Conservation (phyloP, 2,888 invertebrate species). For the Apamea epomidion region DNA sequence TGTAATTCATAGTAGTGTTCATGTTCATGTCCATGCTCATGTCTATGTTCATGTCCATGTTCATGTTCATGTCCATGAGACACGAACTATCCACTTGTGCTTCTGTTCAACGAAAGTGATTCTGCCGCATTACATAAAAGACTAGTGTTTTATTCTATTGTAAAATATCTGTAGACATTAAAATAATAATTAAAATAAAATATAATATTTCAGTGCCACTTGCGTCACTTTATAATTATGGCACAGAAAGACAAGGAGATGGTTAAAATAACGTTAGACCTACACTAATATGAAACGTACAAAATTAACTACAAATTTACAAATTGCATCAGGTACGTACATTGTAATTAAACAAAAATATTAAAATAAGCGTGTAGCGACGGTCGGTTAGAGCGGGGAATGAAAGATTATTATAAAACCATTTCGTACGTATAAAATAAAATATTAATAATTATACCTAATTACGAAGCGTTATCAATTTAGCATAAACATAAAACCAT, state of each 20-base stretch:
- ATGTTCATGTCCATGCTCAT: neutral
- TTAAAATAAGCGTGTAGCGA: slow-evolving; percentile 77
- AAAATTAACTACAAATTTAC: slow-evolving; percentile 83
- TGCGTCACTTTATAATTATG: slow-evolving; percentile 71
- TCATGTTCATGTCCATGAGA: slow-evolving; percentile 4
- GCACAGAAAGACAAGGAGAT: slow-evolving; percentile 77
- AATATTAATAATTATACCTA: slow-evolving; percentile 56
- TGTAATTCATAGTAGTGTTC: slow-evolving; percentile 30
- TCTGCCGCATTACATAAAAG: slow-evolving; percentile 73
- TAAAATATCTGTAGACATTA: slow-evolving; percentile 68
- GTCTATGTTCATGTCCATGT: no score
- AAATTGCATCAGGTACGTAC: slow-evolving; percentile 86
- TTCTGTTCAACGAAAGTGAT: slow-evolving; percentile 46
- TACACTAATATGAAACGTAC: slow-evolving; percentile 73
- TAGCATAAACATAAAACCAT: slow-evolving; percentile 55
- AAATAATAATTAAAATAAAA: slow-evolving; percentile 65
- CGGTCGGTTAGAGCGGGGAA: slow-evolving; percentile 78
- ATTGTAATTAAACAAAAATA: slow-evolving; percentile 77
- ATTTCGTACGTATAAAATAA: slow-evolving; percentile 52
- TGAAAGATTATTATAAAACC: slow-evolving; percentile 73
- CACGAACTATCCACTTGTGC: slow-evolving; percentile 22
- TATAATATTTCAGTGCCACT: slow-evolving; percentile 73
- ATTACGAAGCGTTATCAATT: slow-evolving; percentile 58
- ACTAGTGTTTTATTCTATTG: slow-evolving; percentile 80
- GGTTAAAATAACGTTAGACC: slow-evolving; percentile 71